Conservation (phyloP, 2,888 invertebrate species). For the Ichneumoninae sp. region DNA sequence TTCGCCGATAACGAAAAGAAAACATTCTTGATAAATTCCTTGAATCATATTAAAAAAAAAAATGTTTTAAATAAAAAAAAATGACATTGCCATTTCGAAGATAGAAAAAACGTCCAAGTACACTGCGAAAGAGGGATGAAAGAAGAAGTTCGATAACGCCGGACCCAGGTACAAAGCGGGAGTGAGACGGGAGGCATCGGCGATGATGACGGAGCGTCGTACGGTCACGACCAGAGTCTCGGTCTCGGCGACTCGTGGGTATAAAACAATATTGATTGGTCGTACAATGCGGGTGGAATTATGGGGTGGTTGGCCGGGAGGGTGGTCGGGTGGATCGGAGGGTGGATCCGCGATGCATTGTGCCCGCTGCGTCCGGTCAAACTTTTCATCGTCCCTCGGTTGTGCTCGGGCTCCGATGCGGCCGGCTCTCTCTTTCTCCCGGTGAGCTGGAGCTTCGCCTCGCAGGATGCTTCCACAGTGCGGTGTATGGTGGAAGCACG, state of each 20-base stretch:
- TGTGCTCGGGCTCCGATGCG: constrained; percentile 42
- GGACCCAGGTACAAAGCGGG: constrained; percentile 60
- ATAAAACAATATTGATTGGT: constrained; percentile 83
- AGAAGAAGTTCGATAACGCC: constrained; percentile 32
- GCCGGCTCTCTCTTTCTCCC: constrained; percentile 53
- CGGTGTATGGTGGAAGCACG: constrained; percentile 4
- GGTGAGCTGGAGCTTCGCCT: constrained; percentile 46
- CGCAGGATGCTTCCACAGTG: constrained; percentile 6
- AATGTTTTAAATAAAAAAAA: background rate
- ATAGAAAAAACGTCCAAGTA: background rate
- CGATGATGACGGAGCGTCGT: constrained; percentile 71
- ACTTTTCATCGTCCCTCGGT: constrained; percentile 75
- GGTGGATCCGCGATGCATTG: constrained; percentile 81
- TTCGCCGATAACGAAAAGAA: background rate
- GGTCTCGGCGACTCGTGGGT: constrained; percentile 76
- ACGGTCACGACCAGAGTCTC: constrained; percentile 50
- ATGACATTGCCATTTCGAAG: too few relatives aligned
- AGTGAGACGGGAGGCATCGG: constrained; percentile 72
- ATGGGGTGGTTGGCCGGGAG: constrained; percentile 77
- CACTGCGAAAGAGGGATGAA: background rate
- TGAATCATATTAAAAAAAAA: background rate
- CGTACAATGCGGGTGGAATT: constrained; percentile 80
- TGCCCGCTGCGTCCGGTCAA: constrained; percentile 77
- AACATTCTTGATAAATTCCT: background rate
- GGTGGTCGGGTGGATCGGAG: constrained; percentile 62